Base-by-base conservation (phyloP, 2,797 vertebrate species). In the Liparis tanakae region DNA sequence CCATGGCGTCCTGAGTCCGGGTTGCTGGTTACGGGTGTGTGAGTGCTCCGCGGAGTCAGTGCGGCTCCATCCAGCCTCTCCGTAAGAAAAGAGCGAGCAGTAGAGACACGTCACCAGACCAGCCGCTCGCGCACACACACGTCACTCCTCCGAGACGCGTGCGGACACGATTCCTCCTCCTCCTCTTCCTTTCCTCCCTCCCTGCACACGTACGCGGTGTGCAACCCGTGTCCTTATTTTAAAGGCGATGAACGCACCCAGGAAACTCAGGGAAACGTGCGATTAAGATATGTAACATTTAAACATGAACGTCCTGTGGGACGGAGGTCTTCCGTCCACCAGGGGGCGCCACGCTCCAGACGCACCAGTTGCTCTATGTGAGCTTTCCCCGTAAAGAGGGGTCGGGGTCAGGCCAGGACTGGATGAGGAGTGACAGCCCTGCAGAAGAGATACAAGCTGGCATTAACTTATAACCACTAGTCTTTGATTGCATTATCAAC, bases 51-150 rank as follows among this genome's bases (percentile, higher is more conserved):
- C 30, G 80, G 87, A 79, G 81, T 89, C 86, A 87, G 85, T 91
- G 89, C 89, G 90, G 85, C 86, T 92, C 91, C 93, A 92, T 94
- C 72, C 85, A 91, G 89, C 89, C 73, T 72, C 85, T 88, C 85
- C 73, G 78, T 69, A 59, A 80, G 84, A 76, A 93, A 94, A 91
- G 91, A 92, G 79, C 67, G 88, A 85, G 70, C 69, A 7, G 77
- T 41, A 91, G 81, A 91, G 94, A 95, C 95, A 95, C 94, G 94
- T 95, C 94, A 95, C 93, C 95, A 94, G 80, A 91, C 46, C n/a
- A 89, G 88, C 85, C 75, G 83, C 88, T 86, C 61, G 1, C 37
- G 8, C 37, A 75, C 79, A 88, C 92, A 89, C 92, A 93, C 94
- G 94, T 94, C 94, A 95, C 90, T 87, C 10, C 70, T 89, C 65